Evolutionary conservation across 2,888 invertebrate species (phyloP).

Genomic region (Aradus depressus): DNA sequence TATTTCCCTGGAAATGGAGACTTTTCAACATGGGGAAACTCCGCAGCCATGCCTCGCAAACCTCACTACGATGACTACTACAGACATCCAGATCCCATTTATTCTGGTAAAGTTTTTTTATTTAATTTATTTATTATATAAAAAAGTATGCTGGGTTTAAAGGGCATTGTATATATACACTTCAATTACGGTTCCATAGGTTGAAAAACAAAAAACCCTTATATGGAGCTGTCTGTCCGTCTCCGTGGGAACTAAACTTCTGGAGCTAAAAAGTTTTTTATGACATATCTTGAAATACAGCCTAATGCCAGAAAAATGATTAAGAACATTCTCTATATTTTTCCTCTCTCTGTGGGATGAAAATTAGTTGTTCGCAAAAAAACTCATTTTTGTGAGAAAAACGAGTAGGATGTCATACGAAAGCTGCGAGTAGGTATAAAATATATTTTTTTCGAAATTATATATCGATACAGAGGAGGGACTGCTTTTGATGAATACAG

Average conservation of each 20-base stretch:
- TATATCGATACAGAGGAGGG: too few relatives aligned
- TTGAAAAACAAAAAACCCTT: neutral
- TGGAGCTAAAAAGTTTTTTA: too few relatives aligned
- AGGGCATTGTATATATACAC: neutral
- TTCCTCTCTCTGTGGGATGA: too few relatives aligned
- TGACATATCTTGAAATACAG: too few relatives aligned
- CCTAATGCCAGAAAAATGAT: too few relatives aligned
- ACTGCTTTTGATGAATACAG: too few relatives aligned
- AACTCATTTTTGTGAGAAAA: too few relatives aligned
- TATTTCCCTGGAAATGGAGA: conserved; percentile 80
- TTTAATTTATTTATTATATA: neutral
- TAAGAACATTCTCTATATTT: too few relatives aligned
- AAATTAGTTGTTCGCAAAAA: too few relatives aligned
- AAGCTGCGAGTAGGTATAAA: too few relatives aligned
- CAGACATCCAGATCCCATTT: conserved; percentile 37
- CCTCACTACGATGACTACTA: conserved; percentile 74
- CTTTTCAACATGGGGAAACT: conserved; percentile 69
- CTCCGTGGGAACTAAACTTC: neutral
- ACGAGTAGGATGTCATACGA: too few relatives aligned
- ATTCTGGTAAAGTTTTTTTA: conserved; percentile 18
- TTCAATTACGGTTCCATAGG: neutral
- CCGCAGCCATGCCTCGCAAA: conserved; percentile 45
- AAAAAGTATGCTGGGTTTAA: neutral
- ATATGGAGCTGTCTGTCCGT: neutral
- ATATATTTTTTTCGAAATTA: too few relatives aligned